Percentiles rank a stretch among this genome's conserved stretches.
Conservation (phyloP, 2,113 vertebrate species). For the Bothrops jararaca region DNA sequence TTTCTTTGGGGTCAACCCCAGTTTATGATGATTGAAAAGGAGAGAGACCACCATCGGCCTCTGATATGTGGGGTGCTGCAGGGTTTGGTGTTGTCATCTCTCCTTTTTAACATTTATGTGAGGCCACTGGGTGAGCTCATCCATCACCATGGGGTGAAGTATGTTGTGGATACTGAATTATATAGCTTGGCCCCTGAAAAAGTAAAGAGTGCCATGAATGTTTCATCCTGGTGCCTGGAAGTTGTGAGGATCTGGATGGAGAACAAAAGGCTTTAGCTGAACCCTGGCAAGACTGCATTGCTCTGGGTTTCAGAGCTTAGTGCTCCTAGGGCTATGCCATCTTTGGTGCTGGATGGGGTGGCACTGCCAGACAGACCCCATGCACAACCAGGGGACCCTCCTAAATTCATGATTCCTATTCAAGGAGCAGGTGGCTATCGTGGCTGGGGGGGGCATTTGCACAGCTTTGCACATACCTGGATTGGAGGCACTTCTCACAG, state of each 20-base stretch:
- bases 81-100: neutral
- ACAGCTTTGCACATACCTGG: too few relatives aligned
- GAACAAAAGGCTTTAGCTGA: neutral
- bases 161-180: neutral
- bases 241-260: neutral
- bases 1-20: neutral
- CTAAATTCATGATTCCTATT: neutral
- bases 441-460: neutral
- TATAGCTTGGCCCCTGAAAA: neutral
- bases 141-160: neutral
- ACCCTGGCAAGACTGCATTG: neutral
- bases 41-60: neutral
- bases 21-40: neutral
- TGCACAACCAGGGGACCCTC: neutral
- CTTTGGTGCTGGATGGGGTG: neutral
- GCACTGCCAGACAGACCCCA: neutral
- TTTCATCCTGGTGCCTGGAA: neutral
- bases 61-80: neutral
- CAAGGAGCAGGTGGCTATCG: neutral
- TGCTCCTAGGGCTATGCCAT: neutral
- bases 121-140: neutral
- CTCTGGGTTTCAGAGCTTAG: neutral
- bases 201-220: neutral
- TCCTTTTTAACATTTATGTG: neutral
- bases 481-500: too few relatives aligned